phyloP scores from a whole-genome alignment of 30 jellyfish, hydroid and myxozoan genomes.

The Rhopilema esculentum region DNA sequence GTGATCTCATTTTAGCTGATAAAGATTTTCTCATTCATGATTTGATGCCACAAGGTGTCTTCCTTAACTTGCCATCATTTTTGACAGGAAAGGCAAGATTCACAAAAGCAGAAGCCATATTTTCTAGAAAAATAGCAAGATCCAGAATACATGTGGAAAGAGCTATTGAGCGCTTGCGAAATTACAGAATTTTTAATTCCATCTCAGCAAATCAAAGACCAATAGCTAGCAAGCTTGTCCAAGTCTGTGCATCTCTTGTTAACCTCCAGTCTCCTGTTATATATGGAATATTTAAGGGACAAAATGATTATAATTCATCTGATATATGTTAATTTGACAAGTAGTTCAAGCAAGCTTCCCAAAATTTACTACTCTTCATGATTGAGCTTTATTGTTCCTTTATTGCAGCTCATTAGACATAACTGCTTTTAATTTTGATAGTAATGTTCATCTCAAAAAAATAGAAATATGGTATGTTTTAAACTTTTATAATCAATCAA shows the following conservation, averaged over 20 bases:
- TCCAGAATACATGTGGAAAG: constrained; percentile 47
- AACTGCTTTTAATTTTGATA: not conserved
- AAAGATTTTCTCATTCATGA: constrained; percentile 40
- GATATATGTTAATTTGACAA: too few relatives aligned
- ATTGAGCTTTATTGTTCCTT: too few relatives aligned
- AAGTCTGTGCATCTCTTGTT: constrained; percentile 29
- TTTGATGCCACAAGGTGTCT: constrained; percentile 28
- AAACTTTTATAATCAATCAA: not conserved
- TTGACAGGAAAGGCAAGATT: constrained; percentile 11
- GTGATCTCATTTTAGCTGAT: too few relatives aligned
- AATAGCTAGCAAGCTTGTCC: constrained; percentile 7
- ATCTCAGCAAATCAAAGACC: constrained; percentile 25
- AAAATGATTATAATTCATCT: too few relatives aligned
- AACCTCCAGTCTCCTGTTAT: constrained; percentile 34
- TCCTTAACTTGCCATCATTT: constrained; percentile 42
- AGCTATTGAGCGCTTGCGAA: too few relatives aligned
- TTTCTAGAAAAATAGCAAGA: constrained; percentile 34
- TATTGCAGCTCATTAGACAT: too few relatives aligned
- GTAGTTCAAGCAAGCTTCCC: too few relatives aligned
- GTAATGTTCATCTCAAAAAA: not conserved
- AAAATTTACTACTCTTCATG: too few relatives aligned
- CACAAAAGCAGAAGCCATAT: constrained; percentile 24
- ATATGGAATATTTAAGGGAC: constrained; percentile 8
- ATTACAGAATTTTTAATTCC: not conserved
- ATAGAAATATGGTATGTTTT: not conserved